Percentiles rank a stretch among this genome's conserved stretches.
Conservation (phyloP, 2,797 vertebrate genomes). For the Strix occidentalis region DNA sequence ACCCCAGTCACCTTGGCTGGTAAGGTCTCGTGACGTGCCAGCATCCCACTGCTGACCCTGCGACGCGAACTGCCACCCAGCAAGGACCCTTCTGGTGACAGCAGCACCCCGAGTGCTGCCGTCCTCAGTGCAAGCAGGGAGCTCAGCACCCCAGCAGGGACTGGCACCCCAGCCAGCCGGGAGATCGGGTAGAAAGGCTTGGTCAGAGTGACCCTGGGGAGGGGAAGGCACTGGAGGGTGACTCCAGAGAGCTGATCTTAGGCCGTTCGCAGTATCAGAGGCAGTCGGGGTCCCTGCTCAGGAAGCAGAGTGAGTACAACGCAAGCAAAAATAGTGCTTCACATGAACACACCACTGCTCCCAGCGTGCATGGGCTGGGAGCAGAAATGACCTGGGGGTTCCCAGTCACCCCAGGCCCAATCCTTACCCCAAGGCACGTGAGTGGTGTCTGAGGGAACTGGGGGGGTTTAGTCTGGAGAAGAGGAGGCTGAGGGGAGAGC, state of each 20-base stretch:
- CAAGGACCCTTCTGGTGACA: background rate
- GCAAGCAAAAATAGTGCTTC: background rate
- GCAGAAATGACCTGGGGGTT: background rate
- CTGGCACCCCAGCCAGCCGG: fast-evolving
- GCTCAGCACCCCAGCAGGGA: fast-evolving
- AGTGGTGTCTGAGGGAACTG: background rate
- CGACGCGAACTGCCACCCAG: background rate
- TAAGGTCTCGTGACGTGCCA: fast-evolving
- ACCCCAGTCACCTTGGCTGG: background rate
- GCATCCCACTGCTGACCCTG: background rate
- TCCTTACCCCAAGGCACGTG: background rate
- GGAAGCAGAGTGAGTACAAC: background rate
- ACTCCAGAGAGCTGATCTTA: no score
- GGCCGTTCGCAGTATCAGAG: fast-evolving
- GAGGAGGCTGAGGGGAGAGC: no score
- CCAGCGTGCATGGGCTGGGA: background rate
- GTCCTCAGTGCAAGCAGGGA: fast-evolving
- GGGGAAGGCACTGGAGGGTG: background rate
- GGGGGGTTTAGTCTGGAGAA: no score
- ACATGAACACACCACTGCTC: background rate
- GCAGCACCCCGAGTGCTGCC: background rate
- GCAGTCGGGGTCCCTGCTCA: background rate
- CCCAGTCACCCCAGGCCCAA: background rate
- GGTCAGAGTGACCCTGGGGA: background rate
- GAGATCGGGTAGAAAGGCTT: fast-evolving